Evolutionary conservation across 1,140 invertebrate species (phyloP).

Genomic region (Drosophila chauvacae): DNA sequence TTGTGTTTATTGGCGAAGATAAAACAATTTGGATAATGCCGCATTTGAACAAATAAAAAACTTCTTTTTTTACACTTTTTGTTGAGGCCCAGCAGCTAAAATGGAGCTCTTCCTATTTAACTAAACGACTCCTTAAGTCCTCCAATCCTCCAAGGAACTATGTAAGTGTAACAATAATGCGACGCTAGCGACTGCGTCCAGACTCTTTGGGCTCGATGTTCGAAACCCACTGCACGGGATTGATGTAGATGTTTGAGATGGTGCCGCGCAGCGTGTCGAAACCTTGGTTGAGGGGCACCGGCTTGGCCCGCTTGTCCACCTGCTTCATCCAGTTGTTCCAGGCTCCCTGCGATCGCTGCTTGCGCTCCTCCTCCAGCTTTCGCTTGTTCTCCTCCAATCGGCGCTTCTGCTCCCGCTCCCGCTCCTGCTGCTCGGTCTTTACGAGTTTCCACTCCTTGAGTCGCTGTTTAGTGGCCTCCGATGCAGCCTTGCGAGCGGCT

Average conservation of each 20-base stretch:
- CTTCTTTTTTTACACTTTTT: not conserved
- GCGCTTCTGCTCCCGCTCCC: constrained; percentile 39
- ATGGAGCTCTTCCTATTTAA: not conserved
- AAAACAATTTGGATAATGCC: constrained; percentile 1
- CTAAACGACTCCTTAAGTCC: not conserved
- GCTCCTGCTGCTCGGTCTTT: constrained; percentile 46
- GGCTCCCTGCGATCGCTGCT: constrained; percentile 43
- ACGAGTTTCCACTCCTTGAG: constrained; percentile 52
- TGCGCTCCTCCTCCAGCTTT: constrained; percentile 47
- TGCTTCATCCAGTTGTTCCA: constrained; percentile 71
- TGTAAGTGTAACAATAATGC: not conserved
- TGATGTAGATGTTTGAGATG: constrained; percentile 66
- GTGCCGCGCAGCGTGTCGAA: constrained; percentile 66
- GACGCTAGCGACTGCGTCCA: constrained; percentile 45
- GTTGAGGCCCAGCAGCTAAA: constrained; percentile 14
- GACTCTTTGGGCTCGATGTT: constrained; percentile 54
- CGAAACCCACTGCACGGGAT: constrained; percentile 69
- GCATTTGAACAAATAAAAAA: constrained; percentile 4
- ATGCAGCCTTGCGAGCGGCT: constrained; percentile 9
- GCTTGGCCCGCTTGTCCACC: constrained; percentile 58
- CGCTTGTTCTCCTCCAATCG: constrained; percentile 20
- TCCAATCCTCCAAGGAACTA: not conserved
- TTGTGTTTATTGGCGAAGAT: constrained; percentile 4
- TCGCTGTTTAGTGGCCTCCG: constrained; percentile 34
- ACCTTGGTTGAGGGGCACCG: constrained; percentile 74